These are phyloP conservation scores for Neostethus bicornis DNA, from an alignment of 2,797 vertebrate genomes.

Conservation along the genomic window DNA sequence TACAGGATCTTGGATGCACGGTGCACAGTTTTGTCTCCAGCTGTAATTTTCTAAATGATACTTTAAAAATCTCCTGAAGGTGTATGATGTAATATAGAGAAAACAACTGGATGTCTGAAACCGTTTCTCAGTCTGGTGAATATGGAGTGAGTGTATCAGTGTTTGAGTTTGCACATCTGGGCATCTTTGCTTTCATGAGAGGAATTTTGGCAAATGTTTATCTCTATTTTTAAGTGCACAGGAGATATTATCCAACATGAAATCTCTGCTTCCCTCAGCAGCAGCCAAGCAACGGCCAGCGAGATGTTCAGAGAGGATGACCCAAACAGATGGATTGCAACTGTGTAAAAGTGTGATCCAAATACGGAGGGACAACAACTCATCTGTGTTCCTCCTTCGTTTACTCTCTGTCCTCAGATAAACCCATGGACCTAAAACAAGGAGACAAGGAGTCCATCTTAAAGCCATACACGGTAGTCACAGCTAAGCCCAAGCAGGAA, in stretches of 20 bases:
- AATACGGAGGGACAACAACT: slow-evolving; percentile 55
- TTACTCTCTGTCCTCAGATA: slow-evolving; percentile 71
- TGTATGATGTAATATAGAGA: slow-evolving; percentile 9
- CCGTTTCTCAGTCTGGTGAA: neutral
- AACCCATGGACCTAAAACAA: slow-evolving; percentile 72
- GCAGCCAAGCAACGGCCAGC: slow-evolving; percentile 56
- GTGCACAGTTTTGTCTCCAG: neutral
- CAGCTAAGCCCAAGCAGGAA: slow-evolving; percentile 75
- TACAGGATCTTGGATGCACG: neutral
- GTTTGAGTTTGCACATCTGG: slow-evolving; percentile 37
- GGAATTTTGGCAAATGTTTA: slow-evolving; percentile 37
- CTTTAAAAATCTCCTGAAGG: neutral
- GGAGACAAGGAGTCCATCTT: slow-evolving; percentile 73
- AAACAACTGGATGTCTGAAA: slow-evolving; percentile 7
- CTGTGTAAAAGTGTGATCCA: slow-evolving; percentile 65
- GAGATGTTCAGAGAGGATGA: slow-evolving; percentile 57
- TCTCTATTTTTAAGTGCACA: slow-evolving; percentile 36
- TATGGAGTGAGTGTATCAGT: neutral
- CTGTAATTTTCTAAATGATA: slow-evolving; percentile 10
- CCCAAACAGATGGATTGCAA: slow-evolving; percentile 74
- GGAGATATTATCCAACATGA: slow-evolving; percentile 51
- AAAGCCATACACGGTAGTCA: slow-evolving; percentile 67
- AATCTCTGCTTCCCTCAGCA: slow-evolving; percentile 44
- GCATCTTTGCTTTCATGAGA: slow-evolving; percentile 32
- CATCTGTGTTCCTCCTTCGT: slow-evolving; percentile 49